Conservation (phyloP, 2,113 vertebrate genomes). For the Colossoma macropomum region DNA sequence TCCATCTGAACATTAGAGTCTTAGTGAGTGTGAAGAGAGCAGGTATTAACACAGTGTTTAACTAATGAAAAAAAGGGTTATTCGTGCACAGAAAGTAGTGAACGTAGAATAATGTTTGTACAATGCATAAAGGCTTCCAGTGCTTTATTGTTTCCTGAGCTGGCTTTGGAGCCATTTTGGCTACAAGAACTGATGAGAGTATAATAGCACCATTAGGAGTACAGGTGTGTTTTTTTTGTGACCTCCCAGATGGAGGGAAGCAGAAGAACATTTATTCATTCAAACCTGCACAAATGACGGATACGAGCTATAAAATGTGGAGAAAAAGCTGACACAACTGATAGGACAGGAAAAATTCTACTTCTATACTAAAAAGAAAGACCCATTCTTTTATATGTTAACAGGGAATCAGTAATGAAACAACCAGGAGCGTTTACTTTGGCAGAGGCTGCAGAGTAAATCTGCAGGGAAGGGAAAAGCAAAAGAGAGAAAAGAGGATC, state of each 20-base stretch:
- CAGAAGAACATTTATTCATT: background rate
- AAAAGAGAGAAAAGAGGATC: conserved; percentile 28
- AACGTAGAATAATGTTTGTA: background rate
- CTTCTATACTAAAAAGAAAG: background rate
- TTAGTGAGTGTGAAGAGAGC: conserved; percentile 1
- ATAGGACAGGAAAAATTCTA: background rate
- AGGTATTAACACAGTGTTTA: background rate
- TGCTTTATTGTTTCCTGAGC: background rate
- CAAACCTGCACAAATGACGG: background rate
- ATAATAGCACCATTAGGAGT: conserved; percentile 7
- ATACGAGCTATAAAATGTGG: background rate
- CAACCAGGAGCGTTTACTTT: conserved; percentile 56
- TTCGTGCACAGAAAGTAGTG: background rate
- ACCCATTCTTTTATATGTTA: background rate
- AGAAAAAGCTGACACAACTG: background rate
- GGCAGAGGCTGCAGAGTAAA: conserved; percentile 40
- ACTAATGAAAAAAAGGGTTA: background rate
- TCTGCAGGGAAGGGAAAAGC: conserved; percentile 30
- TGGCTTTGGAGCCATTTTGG: background rate
- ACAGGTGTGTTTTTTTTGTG: background rate
- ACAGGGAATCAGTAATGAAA: conserved; percentile 2
- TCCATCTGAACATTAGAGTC: conserved; percentile 61
- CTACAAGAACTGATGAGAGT: background rate
- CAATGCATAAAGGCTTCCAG: too few relatives aligned
- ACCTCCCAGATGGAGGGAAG: background rate